Evolutionary conservation across 1,140 invertebrate genomes (phyloP).

Genomic region (Phymorhynchus buccinoides): DNA sequence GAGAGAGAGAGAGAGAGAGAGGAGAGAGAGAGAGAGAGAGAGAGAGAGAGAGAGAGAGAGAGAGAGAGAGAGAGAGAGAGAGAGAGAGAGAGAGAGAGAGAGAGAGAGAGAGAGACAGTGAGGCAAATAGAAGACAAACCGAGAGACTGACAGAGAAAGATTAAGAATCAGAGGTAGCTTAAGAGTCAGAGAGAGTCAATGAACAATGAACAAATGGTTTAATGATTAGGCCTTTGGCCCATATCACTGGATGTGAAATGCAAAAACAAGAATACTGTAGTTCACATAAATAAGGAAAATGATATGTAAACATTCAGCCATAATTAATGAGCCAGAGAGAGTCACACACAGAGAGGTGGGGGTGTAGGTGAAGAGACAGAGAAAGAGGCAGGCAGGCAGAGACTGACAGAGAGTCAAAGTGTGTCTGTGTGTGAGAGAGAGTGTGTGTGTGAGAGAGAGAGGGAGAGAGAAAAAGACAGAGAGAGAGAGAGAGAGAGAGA

Average conservation of each 20-base stretch:
- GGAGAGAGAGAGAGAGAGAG: not conserved
- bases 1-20: not conserved
- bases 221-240: too few relatives aligned
- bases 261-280: too few relatives aligned
- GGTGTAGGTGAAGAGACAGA: not conserved
- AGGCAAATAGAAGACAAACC: not conserved
- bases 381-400: not conserved
- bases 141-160: not conserved
- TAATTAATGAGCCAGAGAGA: too few relatives aligned
- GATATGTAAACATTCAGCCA: too few relatives aligned
- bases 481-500: constrained; percentile 24
- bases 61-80: constrained; percentile 18
- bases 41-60: constrained; percentile 14
- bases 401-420: not conserved
- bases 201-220: too few relatives aligned
- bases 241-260: too few relatives aligned
- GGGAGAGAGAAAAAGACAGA: constrained; percentile 6
- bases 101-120: not conserved
- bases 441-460: not conserved
- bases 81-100: not conserved
- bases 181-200: not conserved
- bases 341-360: not conserved
- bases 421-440: not conserved
- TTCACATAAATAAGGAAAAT: too few relatives aligned
- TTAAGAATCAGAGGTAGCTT: not conserved